Percentiles rank a stretch among this genome's conserved stretches.
These are phyloP conservation scores for Cathartes aura DNA, from an alignment of 2,113 vertebrate genomes.

Conservation along the genomic window DNA sequence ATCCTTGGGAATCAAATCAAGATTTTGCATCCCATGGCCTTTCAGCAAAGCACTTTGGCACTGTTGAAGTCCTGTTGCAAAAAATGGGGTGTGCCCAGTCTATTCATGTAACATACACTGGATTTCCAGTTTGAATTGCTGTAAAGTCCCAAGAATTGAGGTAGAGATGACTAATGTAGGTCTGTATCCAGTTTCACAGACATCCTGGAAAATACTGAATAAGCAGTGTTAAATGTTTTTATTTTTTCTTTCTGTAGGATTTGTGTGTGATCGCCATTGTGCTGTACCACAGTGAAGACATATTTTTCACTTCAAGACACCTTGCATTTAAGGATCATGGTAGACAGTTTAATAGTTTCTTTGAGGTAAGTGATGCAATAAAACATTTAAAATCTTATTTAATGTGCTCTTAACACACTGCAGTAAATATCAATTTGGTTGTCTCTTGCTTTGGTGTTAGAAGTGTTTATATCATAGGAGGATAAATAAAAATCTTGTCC, in stretches of 20 bases:
- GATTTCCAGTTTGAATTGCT: neutral
- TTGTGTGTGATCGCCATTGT: neutral
- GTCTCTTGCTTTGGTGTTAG: neutral
- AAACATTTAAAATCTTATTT: neutral
- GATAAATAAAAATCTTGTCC: constrained; percentile 13
- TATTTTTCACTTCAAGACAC: constrained; percentile 5
- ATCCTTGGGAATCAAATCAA: neutral
- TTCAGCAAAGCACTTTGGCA: neutral
- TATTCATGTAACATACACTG: neutral
- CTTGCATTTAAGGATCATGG: constrained; percentile 63
- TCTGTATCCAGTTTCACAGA: neutral
- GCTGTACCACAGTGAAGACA: neutral
- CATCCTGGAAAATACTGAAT: neutral
- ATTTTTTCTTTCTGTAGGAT: constrained; percentile 4
- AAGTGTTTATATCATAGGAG: neutral
- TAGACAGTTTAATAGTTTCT: constrained; percentile 72
- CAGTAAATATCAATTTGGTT: neutral
- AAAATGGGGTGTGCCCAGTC: neutral
- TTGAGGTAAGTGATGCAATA: constrained; percentile 67
- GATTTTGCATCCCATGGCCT: neutral
- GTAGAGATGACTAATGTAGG: neutral
- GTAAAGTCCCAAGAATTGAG: neutral
- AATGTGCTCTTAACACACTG: neutral
- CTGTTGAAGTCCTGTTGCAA: neutral
- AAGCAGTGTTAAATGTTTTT: neutral